Evolutionary conservation across 1,140 invertebrate genomes (phyloP).

Genomic region (Camponotus floridanus): DNA sequence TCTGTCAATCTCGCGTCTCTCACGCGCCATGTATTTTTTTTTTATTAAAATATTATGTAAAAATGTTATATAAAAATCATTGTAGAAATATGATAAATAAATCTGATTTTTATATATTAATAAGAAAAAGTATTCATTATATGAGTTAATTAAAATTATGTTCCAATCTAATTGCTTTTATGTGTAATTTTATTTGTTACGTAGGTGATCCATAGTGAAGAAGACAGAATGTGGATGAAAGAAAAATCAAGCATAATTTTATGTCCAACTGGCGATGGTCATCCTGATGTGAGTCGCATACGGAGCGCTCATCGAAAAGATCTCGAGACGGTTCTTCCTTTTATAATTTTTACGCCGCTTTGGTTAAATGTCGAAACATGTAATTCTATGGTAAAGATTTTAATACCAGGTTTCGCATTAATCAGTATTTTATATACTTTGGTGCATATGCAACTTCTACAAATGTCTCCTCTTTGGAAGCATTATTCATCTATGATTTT

Average conservation of each 20-base stretch:
- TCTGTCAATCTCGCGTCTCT: background rate
- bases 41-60: background rate
- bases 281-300: slow-evolving; percentile 79
- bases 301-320: slow-evolving; percentile 76
- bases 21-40: background rate
- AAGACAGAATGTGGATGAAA: slow-evolving; percentile 78
- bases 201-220: slow-evolving; percentile 81
- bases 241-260: slow-evolving; percentile 71
- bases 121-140: background rate
- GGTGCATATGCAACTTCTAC: slow-evolving; percentile 70
- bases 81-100: background rate
- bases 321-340: slow-evolving; percentile 73
- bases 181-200: slow-evolving; percentile 33
- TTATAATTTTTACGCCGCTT: slow-evolving; percentile 74
- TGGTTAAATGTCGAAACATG: slow-evolving; percentile 76
- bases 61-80: background rate
- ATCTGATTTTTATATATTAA: background rate
- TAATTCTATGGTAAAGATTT: slow-evolving; percentile 54
- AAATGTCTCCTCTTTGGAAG: slow-evolving; percentile 41
- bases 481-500: background rate
- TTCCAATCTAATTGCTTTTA: slow-evolving; percentile 29
- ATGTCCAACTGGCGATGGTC: slow-evolving; percentile 74
- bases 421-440: slow-evolving; percentile 73
- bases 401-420: slow-evolving; percentile 72
- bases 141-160: background rate